phyloP scores from a whole-genome alignment of 2,797 vertebrate species.

The Girardinus metallicus region DNA sequence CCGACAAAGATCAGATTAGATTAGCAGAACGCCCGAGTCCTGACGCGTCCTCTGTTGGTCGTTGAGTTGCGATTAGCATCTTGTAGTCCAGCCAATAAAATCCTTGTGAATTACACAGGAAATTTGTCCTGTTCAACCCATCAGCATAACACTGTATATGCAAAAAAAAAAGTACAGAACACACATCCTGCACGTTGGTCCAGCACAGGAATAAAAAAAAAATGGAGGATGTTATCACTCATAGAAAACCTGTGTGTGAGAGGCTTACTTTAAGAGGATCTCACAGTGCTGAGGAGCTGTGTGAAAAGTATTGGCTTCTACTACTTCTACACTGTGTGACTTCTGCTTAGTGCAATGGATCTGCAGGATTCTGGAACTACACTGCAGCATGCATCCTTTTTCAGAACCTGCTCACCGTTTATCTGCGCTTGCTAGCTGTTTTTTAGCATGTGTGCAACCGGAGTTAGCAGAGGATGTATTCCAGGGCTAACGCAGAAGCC shows the following conservation, averaged over 20 bases:
- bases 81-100: not conserved
- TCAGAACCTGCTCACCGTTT: not conserved
- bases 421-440: not conserved
- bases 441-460: not conserved
- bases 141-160: not conserved
- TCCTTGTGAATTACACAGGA: not conserved
- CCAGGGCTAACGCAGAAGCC: not conserved
- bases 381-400: not conserved
- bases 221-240: constrained; percentile 21
- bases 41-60: not conserved
- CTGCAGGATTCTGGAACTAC: constrained; percentile 2
- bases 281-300: constrained; percentile 17
- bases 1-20: not conserved
- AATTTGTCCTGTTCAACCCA: not conserved
- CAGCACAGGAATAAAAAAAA: not conserved
- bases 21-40: not conserved
- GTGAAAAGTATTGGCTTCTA: constrained; percentile 5
- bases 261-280: constrained; percentile 45
- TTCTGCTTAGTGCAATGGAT: constrained; percentile 18
- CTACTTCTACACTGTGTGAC: not conserved
- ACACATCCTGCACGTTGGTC: constrained; percentile 11
- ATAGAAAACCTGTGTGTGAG: constrained; percentile 25
- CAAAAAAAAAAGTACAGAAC: constrained; percentile 8
- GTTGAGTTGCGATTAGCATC: not conserved
- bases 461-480: not conserved